Conservation (phyloP, 2,113 vertebrate genomes). For the Nematolebias whitei region DNA sequence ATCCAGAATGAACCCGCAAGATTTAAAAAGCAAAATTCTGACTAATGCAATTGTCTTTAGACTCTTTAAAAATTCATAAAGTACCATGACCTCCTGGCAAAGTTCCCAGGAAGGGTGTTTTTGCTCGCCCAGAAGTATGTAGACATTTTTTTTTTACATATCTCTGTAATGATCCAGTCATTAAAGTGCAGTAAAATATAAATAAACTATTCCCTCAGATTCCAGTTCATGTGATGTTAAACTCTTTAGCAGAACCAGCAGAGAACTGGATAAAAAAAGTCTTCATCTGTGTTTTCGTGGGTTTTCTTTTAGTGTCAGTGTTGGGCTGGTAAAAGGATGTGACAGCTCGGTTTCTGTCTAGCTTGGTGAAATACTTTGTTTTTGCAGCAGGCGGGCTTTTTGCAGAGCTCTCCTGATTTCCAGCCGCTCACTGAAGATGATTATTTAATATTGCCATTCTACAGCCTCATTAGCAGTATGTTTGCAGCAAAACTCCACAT, state of each 20-base stretch:
- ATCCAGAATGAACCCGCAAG: conserved; percentile 24
- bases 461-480: conserved; percentile 48
- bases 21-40: conserved; percentile 20
- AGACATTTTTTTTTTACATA: conserved; percentile 61
- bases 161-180: conserved; percentile 57
- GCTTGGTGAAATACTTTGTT: conserved; percentile 30
- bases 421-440: conserved; percentile 23
- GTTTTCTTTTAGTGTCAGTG: conserved; percentile 40
- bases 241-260: conserved; percentile 59
- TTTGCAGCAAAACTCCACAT: conserved; percentile 36
- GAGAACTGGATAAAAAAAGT: conserved; percentile 63
- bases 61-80: conserved; percentile 30
- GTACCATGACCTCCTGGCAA: conserved; percentile 23
- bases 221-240: conserved; percentile 48
- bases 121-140: conserved; percentile 4
- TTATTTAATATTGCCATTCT: conserved; percentile 45
- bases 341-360: conserved; percentile 41
- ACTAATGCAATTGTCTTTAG: conserved; percentile 39
- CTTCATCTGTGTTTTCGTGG: conserved; percentile 36
- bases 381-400: background rate
- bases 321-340: conserved; percentile 35
- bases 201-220: conserved; percentile 48
- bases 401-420: conserved; percentile 14
- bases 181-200: conserved; percentile 49
- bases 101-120: conserved; percentile 37